Percentiles rank a stretch among this genome's conserved stretches.
Conservation (phyloP, 2,888 invertebrate species). For the Sphaerophoria rueppellii region DNA sequence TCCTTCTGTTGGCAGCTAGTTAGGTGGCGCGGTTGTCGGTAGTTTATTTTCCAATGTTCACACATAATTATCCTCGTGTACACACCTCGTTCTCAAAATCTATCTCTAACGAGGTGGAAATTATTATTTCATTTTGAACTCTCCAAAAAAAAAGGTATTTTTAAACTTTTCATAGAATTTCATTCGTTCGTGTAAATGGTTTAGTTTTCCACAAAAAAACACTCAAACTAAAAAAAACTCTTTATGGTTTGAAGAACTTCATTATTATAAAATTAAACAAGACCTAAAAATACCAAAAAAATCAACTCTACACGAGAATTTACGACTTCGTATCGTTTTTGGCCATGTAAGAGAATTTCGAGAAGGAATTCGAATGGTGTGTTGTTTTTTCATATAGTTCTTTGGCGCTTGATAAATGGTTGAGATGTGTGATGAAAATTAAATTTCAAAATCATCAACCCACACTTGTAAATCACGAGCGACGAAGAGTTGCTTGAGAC, state of each 20-base stretch:
- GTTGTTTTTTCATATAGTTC: slow-evolving; percentile 19
- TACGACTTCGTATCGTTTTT: not conserved
- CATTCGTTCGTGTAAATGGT: not conserved
- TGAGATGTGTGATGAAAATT: slow-evolving; percentile 53
- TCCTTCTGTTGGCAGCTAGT: not conserved
- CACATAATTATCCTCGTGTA: slow-evolving; percentile 59
- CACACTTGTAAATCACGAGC: slow-evolving; percentile 5
- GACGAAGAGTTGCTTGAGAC: not conserved
- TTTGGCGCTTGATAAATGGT: not conserved
- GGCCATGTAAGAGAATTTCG: not conserved
- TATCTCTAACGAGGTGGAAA: slow-evolving; percentile 27
- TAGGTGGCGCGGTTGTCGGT: slow-evolving; percentile 4
- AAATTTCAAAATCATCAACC: slow-evolving; percentile 66
- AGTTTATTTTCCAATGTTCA: slow-evolving; percentile 60
- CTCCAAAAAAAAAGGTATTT: not conserved
- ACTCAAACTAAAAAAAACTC: not conserved
- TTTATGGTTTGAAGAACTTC: slow-evolving; percentile 1
- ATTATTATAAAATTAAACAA: not conserved
- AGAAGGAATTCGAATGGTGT: not conserved
- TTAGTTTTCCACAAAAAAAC: not conserved
- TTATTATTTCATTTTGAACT: slow-evolving; percentile 3
- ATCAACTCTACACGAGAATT: slow-evolving; percentile 20
- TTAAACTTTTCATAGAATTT: slow-evolving; percentile 3
- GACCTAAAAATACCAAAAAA: not conserved
- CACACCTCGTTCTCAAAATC: slow-evolving; percentile 58